These are phyloP conservation scores for Octomys mimax DNA, from an alignment of 2,797 vertebrate genomes.

Conservation along the genomic window DNA sequence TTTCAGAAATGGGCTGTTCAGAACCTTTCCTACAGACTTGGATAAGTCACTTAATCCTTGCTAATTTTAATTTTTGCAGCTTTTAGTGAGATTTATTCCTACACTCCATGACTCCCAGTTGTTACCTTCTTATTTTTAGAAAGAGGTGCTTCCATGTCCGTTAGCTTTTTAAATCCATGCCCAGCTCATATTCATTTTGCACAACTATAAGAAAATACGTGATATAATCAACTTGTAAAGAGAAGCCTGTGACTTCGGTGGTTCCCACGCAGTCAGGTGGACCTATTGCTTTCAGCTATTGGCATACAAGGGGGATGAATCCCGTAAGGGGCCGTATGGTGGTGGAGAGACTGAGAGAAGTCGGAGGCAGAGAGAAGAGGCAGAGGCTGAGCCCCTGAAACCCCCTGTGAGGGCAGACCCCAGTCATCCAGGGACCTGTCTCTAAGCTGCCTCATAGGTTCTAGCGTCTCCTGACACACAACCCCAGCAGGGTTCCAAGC, in stretches of 20 bases:
- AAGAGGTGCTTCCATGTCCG: background rate
- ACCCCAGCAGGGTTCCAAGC: too few relatives aligned
- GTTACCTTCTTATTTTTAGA: background rate
- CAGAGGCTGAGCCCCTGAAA: too few relatives aligned
- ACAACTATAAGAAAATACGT: background rate
- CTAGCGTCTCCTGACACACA: background rate
- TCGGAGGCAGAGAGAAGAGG: background rate
- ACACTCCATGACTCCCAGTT: background rate
- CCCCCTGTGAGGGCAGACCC: background rate
- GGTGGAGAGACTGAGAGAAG: background rate
- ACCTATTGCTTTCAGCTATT: background rate
- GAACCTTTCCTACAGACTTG: background rate
- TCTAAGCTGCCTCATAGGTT: too few relatives aligned
- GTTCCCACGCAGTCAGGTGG: background rate
- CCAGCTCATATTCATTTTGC: background rate
- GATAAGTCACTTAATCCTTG: background rate
- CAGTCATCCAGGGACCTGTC: background rate
- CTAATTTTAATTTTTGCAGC: background rate
- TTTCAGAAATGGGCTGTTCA: background rate
- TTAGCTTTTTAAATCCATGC: background rate
- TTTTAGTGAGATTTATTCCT: background rate
- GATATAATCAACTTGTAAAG: background rate
- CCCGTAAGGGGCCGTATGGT: background rate
- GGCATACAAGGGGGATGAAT: background rate
- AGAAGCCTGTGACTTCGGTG: background rate